These are phyloP conservation scores for Drosophila quadrilineata DNA, from an alignment of 1,140 invertebrate genomes.

Conservation along the genomic window DNA sequence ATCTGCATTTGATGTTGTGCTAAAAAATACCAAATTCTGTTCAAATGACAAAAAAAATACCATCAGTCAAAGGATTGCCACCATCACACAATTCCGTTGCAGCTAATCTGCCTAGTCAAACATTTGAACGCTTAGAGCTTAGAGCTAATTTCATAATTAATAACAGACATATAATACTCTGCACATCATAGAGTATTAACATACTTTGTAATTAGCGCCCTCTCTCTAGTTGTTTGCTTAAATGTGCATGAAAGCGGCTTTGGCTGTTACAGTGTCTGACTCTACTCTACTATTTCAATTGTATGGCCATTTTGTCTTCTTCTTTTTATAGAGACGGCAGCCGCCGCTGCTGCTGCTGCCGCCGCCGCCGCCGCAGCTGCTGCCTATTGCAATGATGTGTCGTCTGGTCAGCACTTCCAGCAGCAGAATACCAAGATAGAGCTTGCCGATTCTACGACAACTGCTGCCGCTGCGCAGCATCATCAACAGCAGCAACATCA, in stretches of 20 bases:
- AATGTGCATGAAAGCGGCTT: conserved; percentile 66
- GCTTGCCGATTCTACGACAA: conserved; percentile 69
- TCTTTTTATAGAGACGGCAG: conserved; percentile 49
- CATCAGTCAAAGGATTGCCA: no score
- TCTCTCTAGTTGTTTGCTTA: conserved; percentile 28
- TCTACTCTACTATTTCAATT: conserved; percentile 33
- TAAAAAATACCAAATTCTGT: no score
- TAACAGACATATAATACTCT: background rate
- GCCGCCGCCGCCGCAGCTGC: conserved; percentile 55
- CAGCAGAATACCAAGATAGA: conserved; percentile 71
- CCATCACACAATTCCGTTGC: no score
- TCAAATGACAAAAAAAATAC: no score
- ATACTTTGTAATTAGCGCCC: conserved; percentile 49
- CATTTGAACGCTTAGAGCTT: no score
- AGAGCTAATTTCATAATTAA: background rate
- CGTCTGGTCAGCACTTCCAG: conserved; percentile 64
- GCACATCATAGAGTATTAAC: conserved; percentile 15
- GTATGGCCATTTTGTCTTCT: conserved; percentile 29
- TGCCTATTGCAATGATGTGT: conserved; percentile 63
- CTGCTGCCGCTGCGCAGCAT: conserved; percentile 42
- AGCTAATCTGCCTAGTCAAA: no score
- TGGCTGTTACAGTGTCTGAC: no score
- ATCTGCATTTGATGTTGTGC: no score
- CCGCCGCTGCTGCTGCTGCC: conserved; percentile 50
- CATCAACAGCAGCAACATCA: conserved; percentile 49